Evolutionary conservation across 2,113 vertebrate species (phyloP).

Genomic region (Hirundichthys speculiger): DNA sequence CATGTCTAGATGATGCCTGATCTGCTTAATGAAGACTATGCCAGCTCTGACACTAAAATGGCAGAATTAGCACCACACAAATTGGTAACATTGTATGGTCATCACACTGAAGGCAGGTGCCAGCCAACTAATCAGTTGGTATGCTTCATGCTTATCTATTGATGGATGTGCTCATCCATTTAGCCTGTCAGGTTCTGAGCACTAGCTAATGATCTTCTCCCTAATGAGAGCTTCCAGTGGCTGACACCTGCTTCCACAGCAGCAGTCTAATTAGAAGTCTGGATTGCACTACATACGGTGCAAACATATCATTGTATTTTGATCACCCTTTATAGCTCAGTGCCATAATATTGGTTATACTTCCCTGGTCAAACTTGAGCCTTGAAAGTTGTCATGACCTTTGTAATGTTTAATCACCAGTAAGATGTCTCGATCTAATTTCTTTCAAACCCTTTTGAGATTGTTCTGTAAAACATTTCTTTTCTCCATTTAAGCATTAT

Average conservation of each 20-base stretch:
- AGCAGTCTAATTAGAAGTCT: slow-evolving; percentile 49
- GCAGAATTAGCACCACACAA: fast-evolving
- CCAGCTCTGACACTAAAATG: not conserved
- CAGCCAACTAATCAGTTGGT: not conserved
- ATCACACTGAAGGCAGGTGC: slow-evolving; percentile 7
- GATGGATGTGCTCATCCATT: slow-evolving; percentile 48
- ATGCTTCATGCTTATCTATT: slow-evolving; percentile 15
- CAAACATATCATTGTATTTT: slow-evolving; percentile 36
- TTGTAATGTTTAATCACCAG: slow-evolving; percentile 58
- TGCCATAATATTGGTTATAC: slow-evolving; percentile 39
- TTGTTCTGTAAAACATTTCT: too few relatives aligned
- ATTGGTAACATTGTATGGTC: not conserved
- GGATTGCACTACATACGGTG: slow-evolving; percentile 27
- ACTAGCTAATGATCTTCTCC: slow-evolving; percentile 51
- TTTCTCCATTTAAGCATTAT: too few relatives aligned
- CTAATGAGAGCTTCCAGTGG: slow-evolving; percentile 64
- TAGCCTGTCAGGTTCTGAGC: slow-evolving; percentile 47
- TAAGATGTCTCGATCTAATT: too few relatives aligned
- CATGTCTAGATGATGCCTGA: not conserved
- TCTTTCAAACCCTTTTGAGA: too few relatives aligned
- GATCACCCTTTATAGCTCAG: slow-evolving; percentile 30
- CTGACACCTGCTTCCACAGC: slow-evolving; percentile 66
- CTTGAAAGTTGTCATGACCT: slow-evolving; percentile 51
- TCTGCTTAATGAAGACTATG: not conserved
- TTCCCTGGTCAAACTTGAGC: slow-evolving; percentile 27